Conservation (phyloP, 2,113 vertebrate species). For the Atlantisia rogersi region DNA sequence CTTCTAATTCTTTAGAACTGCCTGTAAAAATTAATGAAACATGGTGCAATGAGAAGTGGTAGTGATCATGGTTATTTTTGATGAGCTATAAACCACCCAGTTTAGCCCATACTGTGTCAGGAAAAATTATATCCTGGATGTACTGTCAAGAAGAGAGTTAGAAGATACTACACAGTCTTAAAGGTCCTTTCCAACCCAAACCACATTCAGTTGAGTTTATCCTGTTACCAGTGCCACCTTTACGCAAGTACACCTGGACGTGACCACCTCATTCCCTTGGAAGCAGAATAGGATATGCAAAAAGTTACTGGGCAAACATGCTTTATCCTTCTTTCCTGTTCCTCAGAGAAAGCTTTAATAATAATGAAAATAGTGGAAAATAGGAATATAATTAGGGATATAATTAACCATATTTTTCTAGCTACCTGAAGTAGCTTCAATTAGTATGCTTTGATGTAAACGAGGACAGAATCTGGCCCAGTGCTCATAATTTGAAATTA, state of each 20-base stretch:
- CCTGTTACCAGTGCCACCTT: neutral
- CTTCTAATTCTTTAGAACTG: neutral
- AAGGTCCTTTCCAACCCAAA: no score
- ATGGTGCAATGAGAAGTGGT: neutral
- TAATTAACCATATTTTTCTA: neutral
- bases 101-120: neutral
- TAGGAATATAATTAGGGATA: neutral
- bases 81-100: neutral
- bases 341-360: constrained; percentile 20
- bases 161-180: neutral
- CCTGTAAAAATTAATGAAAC: neutral
- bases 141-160: neutral
- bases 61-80: neutral
- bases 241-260: neutral
- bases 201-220: neutral
- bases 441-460: neutral
- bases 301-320: neutral
- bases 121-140: neutral
- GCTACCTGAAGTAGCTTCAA: neutral
- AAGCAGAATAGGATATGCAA: neutral
- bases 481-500: constrained; percentile 4
- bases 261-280: neutral
- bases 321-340: neutral
- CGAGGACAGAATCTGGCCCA: constrained; percentile 7
- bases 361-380: constrained; percentile 4